These are phyloP conservation scores for Cremastinae sp. DNA, from an alignment of 2,888 invertebrate species.

Conservation along the genomic window DNA sequence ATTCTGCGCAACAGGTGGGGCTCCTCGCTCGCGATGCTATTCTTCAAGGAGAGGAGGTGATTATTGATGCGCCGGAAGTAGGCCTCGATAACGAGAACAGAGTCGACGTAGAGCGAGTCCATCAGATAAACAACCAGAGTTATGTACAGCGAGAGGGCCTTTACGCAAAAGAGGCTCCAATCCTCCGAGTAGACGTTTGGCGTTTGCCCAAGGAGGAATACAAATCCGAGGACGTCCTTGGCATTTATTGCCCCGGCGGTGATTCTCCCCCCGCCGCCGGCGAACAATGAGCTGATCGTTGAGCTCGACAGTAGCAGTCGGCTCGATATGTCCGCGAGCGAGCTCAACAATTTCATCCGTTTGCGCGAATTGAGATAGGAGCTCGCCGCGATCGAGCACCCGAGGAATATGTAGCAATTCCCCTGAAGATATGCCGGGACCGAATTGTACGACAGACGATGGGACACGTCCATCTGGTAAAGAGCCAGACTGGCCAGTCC, in stretches of 20 bases:
- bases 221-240: constrained; percentile 66
- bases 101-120: constrained; percentile 69
- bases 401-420: constrained; percentile 64
- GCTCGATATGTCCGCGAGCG: too few species aligned
- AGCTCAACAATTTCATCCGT: too few species aligned
- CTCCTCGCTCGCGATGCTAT: constrained; percentile 65
- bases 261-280: constrained; percentile 54
- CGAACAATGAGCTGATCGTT: constrained; percentile 61
- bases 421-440: constrained; percentile 67
- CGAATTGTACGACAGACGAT: constrained; percentile 53
- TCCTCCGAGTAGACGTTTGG: constrained; percentile 45
- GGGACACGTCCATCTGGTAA: constrained; percentile 62
- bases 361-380: constrained; percentile 44
- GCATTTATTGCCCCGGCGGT: constrained; percentile 62
- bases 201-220: constrained; percentile 60
- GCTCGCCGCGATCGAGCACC: constrained; percentile 51
- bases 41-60: constrained; percentile 63
- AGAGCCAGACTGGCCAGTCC: constrained; percentile 13
- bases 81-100: constrained; percentile 65
- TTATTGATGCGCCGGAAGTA: constrained; percentile 69
- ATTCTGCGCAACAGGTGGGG: constrained; percentile 72
- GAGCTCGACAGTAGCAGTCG: constrained; percentile 28
- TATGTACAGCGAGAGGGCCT: constrained; percentile 57
- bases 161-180: constrained; percentile 10
- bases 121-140: constrained; percentile 61